Conservation (phyloP, 2,113 vertebrate species). For the Urocolius indicus region DNA sequence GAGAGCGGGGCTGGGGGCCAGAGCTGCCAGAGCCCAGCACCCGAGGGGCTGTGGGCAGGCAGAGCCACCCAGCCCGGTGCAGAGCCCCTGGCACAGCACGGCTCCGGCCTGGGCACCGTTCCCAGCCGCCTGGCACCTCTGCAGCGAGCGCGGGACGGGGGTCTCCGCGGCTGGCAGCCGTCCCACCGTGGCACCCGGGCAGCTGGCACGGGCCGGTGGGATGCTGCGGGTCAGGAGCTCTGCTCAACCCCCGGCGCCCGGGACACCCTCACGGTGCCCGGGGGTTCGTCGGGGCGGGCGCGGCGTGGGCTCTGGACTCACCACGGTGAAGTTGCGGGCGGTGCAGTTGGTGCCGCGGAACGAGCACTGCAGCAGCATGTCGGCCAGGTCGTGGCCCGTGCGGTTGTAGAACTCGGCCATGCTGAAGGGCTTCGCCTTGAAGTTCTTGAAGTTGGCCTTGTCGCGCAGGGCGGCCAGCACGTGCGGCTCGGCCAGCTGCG, state of each 20-base stretch:
- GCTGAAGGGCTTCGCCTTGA: constrained; percentile 88
- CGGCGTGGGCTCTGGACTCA: constrained; percentile 80
- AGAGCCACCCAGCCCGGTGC: no score
- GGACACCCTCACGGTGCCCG: no score
- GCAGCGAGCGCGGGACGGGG: rapidly evolving
- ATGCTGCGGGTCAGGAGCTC: background rate
- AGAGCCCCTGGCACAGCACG: background rate
- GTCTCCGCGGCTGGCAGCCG: background rate
- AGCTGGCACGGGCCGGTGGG: background rate
- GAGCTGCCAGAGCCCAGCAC: background rate
- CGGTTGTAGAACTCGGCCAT: constrained; percentile 93
- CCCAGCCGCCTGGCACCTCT: background rate
- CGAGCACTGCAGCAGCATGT: constrained; percentile 89
- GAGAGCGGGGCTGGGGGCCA: background rate
- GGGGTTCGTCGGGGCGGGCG: no score
- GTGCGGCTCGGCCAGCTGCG: constrained; percentile 84
- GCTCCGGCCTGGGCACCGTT: background rate
- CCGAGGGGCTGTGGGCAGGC: background rate
- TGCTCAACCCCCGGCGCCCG: background rate
- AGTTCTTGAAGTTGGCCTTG: constrained; percentile 88
- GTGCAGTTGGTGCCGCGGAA: constrained; percentile 83
- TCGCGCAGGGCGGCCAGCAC: constrained; percentile 84
- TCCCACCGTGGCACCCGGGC: background rate
- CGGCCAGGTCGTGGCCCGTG: constrained; percentile 86
- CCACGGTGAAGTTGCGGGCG: constrained; percentile 85